A percentile compares a stretch with the other conserved stretches of the same genome.
Conservation (phyloP, 2,888 invertebrate species). For the Nowickia ferox region DNA sequence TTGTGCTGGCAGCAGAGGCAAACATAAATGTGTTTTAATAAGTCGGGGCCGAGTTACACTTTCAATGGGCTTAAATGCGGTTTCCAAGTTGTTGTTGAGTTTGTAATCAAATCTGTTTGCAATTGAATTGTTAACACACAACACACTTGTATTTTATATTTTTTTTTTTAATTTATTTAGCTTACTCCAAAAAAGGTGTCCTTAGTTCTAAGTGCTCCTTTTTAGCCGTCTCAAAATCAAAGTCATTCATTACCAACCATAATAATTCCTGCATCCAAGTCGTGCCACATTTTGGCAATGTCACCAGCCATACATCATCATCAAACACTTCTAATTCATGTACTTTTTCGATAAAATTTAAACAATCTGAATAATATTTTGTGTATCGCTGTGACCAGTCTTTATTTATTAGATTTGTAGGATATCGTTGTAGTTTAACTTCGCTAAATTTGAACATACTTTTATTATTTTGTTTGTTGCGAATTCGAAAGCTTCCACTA, state of each 20-base stretch:
- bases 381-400: conserved; percentile 74
- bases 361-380: neutral
- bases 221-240: conserved; percentile 77
- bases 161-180: neutral
- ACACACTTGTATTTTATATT: neutral
- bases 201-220: conserved; percentile 74
- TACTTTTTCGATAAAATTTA: conserved; percentile 68
- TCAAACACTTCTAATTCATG: conserved; percentile 76
- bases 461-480: neutral
- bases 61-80: conserved; percentile 58
- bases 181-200: conserved; percentile 78
- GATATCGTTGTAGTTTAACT: conserved; percentile 71
- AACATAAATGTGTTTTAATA: conserved; percentile 78
- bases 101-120: conserved; percentile 69
- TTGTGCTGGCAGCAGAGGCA: conserved; percentile 76
- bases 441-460: conserved; percentile 52
- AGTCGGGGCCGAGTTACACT: conserved; percentile 75
- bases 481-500: neutral
- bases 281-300: conserved; percentile 79
- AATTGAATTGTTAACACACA: neutral
- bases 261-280: conserved; percentile 81
- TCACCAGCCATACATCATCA: conserved; percentile 80
- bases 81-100: conserved; percentile 31
- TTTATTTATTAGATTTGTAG: conserved; percentile 71
- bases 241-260: conserved; percentile 78